These are phyloP conservation scores for Sitobion miscanthi DNA, from an alignment of 1,140 invertebrate genomes.

Conservation along the genomic window DNA sequence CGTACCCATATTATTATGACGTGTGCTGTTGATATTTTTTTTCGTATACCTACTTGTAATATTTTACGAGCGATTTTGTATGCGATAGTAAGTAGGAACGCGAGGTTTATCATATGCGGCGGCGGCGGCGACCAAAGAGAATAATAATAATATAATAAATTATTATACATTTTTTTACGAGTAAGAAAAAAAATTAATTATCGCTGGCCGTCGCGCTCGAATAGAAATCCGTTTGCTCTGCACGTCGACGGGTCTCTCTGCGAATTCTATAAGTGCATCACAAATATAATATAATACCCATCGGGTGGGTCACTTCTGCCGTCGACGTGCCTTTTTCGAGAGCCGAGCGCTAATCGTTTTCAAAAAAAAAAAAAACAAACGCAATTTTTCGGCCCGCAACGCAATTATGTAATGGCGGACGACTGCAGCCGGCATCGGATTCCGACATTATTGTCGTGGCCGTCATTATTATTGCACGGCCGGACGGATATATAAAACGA, in stretches of 20 bases:
- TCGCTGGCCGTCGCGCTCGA: background rate
- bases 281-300: background rate
- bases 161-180: background rate
- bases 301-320: background rate
- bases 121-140: background rate
- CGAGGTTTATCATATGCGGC: background rate
- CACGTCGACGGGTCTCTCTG: no score
- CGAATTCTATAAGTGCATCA: background rate
- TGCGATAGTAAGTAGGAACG: background rate
- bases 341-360: background rate
- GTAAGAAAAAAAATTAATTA: slow-evolving; percentile 11
- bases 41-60: background rate
- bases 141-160: background rate
- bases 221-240: background rate
- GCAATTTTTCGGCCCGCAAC: background rate
- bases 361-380: background rate
- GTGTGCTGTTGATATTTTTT: background rate
- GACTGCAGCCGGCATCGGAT: background rate
- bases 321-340: background rate
- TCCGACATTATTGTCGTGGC: background rate
- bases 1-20: background rate
- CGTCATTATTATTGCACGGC: background rate
- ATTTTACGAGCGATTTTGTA: slow-evolving; percentile 17
- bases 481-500: slow-evolving; percentile 30
- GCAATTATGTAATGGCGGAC: background rate